Conservation (phyloP, 2,113 vertebrate genomes). For the Nicator chloris region DNA sequence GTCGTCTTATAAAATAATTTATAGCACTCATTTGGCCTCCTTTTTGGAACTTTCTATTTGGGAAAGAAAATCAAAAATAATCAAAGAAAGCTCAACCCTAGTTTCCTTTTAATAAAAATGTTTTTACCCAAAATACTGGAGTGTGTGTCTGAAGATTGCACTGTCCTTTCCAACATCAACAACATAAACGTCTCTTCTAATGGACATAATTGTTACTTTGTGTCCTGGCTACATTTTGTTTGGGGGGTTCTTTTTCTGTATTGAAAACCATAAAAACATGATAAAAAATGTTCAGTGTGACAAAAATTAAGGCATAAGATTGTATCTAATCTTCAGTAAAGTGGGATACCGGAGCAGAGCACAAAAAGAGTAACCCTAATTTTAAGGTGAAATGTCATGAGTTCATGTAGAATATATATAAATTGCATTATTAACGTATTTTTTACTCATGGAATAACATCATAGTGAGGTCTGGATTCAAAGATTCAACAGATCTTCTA, state of each 20-base stretch:
- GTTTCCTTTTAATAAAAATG: background rate
- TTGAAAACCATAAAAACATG: background rate
- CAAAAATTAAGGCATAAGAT: background rate
- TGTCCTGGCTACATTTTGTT: background rate
- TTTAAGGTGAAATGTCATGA: background rate
- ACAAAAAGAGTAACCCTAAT: background rate
- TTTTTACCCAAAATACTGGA: background rate
- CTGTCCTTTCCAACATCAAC: background rate
- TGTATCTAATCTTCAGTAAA: background rate
- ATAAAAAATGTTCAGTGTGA: background rate
- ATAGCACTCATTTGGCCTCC: background rate
- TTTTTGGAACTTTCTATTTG: background rate
- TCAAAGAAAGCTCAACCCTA: background rate
- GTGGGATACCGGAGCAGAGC: background rate
- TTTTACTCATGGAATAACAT: background rate
- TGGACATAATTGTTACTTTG: background rate
- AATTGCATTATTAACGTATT: background rate
- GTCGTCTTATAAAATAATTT: constrained; percentile 3
- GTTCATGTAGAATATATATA: background rate
- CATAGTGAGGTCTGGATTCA: background rate
- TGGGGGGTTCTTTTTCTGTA: background rate
- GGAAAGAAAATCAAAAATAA: background rate
- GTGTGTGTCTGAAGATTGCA: background rate
- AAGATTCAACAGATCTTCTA: background rate
- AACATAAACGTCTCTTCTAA: background rate